Conservation (phyloP, 2,888 invertebrate genomes). For the Eubasilissa splendida region DNA sequence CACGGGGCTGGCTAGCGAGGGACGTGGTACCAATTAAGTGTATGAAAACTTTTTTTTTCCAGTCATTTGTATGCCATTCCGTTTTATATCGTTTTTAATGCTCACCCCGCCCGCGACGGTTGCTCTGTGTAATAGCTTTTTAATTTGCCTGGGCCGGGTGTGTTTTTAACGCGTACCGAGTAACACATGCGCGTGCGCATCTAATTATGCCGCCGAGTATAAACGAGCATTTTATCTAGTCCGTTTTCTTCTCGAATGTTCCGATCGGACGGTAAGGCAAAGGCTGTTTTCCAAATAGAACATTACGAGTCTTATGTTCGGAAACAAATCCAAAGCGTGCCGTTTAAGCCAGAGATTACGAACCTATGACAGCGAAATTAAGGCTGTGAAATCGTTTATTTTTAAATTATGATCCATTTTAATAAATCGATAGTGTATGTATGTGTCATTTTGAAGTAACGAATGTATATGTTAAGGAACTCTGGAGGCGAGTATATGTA, state of each 20-base stretch:
- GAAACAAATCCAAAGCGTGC: no score
- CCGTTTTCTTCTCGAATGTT: neutral
- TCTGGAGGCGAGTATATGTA: no score
- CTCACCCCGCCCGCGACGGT: slow-evolving; percentile 19
- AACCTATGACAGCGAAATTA: no score
- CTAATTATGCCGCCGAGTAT: slow-evolving; percentile 32
- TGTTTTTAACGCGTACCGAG: neutral
- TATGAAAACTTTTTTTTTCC: slow-evolving; percentile 39
- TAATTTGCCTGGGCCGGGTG: slow-evolving; percentile 1
- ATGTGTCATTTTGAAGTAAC: no score
- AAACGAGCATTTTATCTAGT: slow-evolving; percentile 30
- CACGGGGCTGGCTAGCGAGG: slow-evolving; percentile 12
- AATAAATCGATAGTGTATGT: no score
- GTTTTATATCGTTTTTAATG: slow-evolving; percentile 41
- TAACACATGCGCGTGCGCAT: slow-evolving; percentile 1
- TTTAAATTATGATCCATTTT: no score
- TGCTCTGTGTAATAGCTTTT: slow-evolving; percentile 21
- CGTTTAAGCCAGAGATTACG: no score
- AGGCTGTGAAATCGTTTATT: no score
- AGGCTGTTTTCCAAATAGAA: no score
- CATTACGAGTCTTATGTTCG: no score
- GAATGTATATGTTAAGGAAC: no score
- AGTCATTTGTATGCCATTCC: slow-evolving; percentile 38
- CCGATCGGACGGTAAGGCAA: no score
- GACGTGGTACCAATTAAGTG: slow-evolving; percentile 40